Base-by-base conservation (phyloP, 2,113 vertebrate genomes). In the Brachyistius frenatus region DNA sequence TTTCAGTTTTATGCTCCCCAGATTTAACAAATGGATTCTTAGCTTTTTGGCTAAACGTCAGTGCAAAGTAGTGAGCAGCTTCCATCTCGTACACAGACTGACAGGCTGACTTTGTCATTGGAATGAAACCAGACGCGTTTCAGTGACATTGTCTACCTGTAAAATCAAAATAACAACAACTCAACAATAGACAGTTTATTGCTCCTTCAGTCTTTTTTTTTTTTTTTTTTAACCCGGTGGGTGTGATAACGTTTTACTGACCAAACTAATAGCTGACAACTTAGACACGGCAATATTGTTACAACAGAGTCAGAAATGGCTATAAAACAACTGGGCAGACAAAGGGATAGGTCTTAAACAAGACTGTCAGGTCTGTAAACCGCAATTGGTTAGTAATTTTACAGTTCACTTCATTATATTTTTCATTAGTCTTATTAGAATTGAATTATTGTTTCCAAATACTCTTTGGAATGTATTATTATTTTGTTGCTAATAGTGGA, bases 1-100 rank as follows among this genome's bases (percentile, higher is more conserved):
- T 36, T 46, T 52, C 66, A 58, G 30, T 53, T 64, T 44, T 41
- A 46, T 23, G 57, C 70, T 64, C 69, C 85, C 30, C 57, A 87
- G 60, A 73, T 73, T 66, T 73, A 75, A 71, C 62, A 75, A 61
- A 78, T 79, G 66, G 54, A 46, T 63, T 84, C 69, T 78, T 84
- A 71, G 57, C 84, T 64, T 78, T 55, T 62, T 79, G 60, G 60
- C 66, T 77, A 32, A 80, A 65, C 73, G 58, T 68, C 66, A 68
- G 61, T 73, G 44, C 33, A 41, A 49, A 72, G 52, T 47, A 46
- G 49, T 55, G 49, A 66, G 37, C 57, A 52, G 30, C 50, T 49
- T 11, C 56, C 52, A 70, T 78, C 44, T 44, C 63, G 11, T 47
- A 35, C 58, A 66, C 47, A 35, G 56, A 72, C 23, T 61, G 30